Evolutionary conservation across 2,888 invertebrate genomes (phyloP), one percentile per base, ranked within the genome.

Genomic region (Malthinus flaveolus): DNA sequence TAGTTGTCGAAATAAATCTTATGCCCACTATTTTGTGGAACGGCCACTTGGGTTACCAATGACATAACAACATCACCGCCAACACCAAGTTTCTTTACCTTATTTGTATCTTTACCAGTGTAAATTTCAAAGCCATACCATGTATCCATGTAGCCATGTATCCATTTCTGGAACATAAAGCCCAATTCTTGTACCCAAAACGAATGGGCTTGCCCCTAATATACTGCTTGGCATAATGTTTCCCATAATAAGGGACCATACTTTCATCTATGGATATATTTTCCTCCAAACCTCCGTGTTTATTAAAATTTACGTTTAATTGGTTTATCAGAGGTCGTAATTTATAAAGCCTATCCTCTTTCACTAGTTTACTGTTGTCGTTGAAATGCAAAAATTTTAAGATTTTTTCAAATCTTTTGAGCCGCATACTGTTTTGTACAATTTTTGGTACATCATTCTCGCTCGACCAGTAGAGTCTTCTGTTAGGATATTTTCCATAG

Each of bases 171-270:
- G 56, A 59, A 49, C 64, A 65, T 32, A 66, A 32, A 5, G 62
- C 61, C 67, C 66, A 70, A 42, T 62, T 65, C 50, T 68, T 68
- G 48, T 48, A 67, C 7, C 68, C 67, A 52, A 67, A 68, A 32
- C 64, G 46, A 7, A 68, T 66, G 10, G 67, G 65, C 32, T 68
- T 65, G 2, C 59, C 64, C 44, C 47, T 63, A 23, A 67, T 66
- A 53, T 47, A 66, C 44, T 64, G 63, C 47, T 67, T 67, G 4
- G 61, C 61, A n/a, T n/a, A n/a, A n/a, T n/a, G n/a, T n/a, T n/a
- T n/a, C n/a, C n/a, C n/a, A n/a, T n/a, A n/a, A n/a, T 36, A 54
- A 59, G 49, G 65, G 65, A 37, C 13, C 3, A 37, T 37, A 10
- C 37, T 37, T 10, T 2, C n/a, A n/a, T n/a, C n/a, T n/a, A 69